Conservation (phyloP, 2,113 vertebrate genomes). For the Bettongia penicillata region DNA sequence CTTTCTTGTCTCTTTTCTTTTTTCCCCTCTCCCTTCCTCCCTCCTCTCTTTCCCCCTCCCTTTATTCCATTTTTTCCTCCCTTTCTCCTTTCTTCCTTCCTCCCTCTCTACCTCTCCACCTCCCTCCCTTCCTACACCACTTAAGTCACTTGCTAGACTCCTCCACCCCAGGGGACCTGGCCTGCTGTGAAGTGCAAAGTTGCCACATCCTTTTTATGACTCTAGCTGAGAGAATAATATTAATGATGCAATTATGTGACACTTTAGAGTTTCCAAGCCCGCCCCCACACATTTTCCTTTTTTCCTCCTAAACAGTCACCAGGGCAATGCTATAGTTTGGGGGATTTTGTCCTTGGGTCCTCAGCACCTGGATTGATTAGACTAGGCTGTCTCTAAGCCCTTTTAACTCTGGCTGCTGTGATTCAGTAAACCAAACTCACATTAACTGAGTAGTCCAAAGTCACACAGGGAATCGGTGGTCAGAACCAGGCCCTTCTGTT, state of each 20-base stretch:
- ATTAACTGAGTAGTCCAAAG: neutral
- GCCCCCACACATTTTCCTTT: neutral
- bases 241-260: neutral
- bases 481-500: neutral
- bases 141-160: neutral
- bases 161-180: neutral
- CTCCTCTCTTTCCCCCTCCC: no score
- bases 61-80: neutral
- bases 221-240: neutral
- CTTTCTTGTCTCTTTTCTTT: neutral
- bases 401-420: neutral
- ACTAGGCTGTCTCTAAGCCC: neutral
- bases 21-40: no score
- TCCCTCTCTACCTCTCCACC: neutral
- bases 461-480: neutral
- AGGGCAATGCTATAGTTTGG: neutral
- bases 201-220: neutral
- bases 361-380: neutral
- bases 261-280: neutral
- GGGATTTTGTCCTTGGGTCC: neutral
- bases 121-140: neutral
- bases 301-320: neutral
- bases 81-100: fast-evolving
- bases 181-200: neutral
- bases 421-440: neutral